Conservation (phyloP, 2,888 invertebrate genomes). For the Lysandra coridon region DNA sequence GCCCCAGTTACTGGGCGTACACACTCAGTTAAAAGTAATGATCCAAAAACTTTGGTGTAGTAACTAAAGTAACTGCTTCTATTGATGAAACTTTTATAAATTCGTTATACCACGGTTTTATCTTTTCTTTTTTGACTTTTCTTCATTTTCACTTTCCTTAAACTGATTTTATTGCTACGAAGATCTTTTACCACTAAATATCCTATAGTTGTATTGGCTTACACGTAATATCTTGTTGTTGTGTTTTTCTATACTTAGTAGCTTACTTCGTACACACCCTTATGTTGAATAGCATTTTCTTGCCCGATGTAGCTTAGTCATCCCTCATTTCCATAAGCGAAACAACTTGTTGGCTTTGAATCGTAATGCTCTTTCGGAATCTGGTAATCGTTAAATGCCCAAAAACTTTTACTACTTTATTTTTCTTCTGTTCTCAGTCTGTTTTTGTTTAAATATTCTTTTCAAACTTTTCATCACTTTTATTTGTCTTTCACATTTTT, state of each 20-base stretch:
- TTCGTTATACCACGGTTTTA: too few relatives aligned
- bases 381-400: constrained; percentile 26
- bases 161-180: neutral
- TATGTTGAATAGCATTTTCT: constrained; percentile 44
- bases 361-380: constrained; percentile 28
- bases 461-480: neutral
- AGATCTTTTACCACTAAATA: neutral
- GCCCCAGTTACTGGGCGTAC: constrained; percentile 35
- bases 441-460: neutral
- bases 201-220: too few relatives aligned
- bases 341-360: constrained; percentile 36
- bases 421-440: constrained; percentile 1
- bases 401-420: constrained; percentile 23
- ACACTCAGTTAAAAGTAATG: neutral
- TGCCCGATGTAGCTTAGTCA: constrained; percentile 48
- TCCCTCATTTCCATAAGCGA: constrained; percentile 60
- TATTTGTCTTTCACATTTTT: too few relatives aligned
- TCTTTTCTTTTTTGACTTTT: too few relatives aligned
- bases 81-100: too few relatives aligned
- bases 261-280: constrained; percentile 31
- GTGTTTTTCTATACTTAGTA: neutral
- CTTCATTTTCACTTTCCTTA: too few relatives aligned
- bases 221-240: too few relatives aligned
- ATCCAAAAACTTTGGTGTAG: too few relatives aligned
- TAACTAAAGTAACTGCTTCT: too few relatives aligned